These are phyloP conservation scores for Anoplius nigerrimus DNA, from an alignment of 2,888 invertebrate species.

Conservation along the genomic window DNA sequence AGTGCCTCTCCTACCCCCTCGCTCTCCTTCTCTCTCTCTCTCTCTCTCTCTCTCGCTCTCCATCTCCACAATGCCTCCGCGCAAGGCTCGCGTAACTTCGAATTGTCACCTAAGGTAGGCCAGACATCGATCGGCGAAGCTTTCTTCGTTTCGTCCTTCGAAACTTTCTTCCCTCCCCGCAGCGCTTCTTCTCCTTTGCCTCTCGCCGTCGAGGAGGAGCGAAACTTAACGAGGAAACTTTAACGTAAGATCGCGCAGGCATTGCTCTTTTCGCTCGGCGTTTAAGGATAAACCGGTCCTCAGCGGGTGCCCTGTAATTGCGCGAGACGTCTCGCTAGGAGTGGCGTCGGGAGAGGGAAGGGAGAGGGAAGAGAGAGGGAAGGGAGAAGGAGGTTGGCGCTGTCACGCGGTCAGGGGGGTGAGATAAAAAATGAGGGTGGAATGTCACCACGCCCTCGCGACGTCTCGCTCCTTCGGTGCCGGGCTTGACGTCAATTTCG, in stretches of 20 bases:
- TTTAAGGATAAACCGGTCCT: conserved; percentile 30
- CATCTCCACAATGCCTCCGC: background rate
- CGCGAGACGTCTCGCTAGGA: background rate
- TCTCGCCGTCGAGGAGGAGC: no score
- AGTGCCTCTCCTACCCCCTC: conserved; percentile 23
- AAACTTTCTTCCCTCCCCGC: conserved; percentile 33
- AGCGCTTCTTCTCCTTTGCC: background rate
- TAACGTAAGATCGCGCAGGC: conserved; percentile 33
- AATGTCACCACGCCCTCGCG: no score
- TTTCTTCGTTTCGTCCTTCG: conserved; percentile 26
- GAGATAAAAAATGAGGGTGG: no score
- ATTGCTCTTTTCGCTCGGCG: conserved; percentile 32
- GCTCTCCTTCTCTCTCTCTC: conserved; percentile 12
- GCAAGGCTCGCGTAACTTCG: conserved; percentile 20
- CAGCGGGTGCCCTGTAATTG: conserved; percentile 16
- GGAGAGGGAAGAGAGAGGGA: conserved; percentile 6
- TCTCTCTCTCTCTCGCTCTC: background rate
- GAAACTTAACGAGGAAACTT: conserved; percentile 54
- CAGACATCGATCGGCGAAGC: conserved; percentile 40
- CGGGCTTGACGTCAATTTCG: no score
- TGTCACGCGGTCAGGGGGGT: no score
- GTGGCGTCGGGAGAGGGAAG: background rate
- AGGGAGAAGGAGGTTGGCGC: background rate
- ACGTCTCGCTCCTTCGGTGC: no score
- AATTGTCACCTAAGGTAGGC: conserved; percentile 29